Evolutionary conservation across 2,113 vertebrate species (phyloP), one percentile per base, ranked within the genome.

Genomic region (Progne subis): DNA sequence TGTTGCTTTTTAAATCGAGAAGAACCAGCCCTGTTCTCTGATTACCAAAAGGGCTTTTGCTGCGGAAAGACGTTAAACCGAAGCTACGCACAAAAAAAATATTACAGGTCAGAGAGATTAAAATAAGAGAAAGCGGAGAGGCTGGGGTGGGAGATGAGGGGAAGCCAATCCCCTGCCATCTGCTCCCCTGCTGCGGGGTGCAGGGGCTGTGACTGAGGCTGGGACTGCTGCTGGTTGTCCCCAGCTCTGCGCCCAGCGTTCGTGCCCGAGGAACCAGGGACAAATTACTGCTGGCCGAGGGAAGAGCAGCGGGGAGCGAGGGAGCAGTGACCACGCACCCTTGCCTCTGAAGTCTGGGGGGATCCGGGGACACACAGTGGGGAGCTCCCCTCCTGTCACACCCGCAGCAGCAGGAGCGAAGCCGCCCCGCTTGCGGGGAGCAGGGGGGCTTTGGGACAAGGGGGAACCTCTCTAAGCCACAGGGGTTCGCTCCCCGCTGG

Each of bases 41-140:
- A 34, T 93, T 95, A 92, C 53, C 93, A 70, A 86, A 89, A 92
- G 59, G 76, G 55, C 8, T 46, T 95, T 86, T 71, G 90, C 95
- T 96, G 95, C 86, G 95, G 95, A 92, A 90, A 96, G 90, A 96
- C 49, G 50, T 95, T 93, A 93, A 93, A 94, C 64, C 79, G 41
- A 83, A 95, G 85, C 94, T 78, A 86, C 65, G 39, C 31, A 56
- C 21, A 39, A 88, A 81, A 95, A 37, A 88, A 83, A 95, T 68
- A 56, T 52, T 11, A 81, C 39, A 86, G 79, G 68, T 94, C 71
- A 80, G 76, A 65, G 81, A 92, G 82, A 16, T 55, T 31, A 20
- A 63, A 91, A 28, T 3, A 11, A 55, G 56, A 80, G 84, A 5
- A 78, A 85, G 71, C 6, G 47, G 89, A 63, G 52, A 50, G 91